A percentile compares a stretch with the other conserved stretches of the same genome.
Conservation (phyloP, 2,113 vertebrate species). For the Hippocampus guttulatus region DNA sequence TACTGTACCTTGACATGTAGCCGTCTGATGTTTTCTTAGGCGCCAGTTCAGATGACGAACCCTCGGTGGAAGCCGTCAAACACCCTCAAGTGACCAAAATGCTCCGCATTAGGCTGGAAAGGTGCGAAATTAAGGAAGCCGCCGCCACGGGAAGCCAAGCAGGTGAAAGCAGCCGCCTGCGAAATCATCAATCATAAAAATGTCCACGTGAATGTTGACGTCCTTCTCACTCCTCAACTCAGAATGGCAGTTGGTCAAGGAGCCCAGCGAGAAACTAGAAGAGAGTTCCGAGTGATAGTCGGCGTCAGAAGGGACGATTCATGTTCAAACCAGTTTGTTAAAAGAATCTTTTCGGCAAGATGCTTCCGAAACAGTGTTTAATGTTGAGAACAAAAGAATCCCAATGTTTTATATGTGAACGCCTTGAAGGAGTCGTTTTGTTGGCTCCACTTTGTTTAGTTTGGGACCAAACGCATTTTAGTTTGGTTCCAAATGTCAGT, state of each 20-base stretch:
- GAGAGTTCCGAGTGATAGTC: slow-evolving; percentile 8
- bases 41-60: slow-evolving; percentile 40
- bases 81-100: slow-evolving; percentile 55
- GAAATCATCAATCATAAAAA: too few relatives aligned
- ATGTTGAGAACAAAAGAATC: slow-evolving; percentile 7
- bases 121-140: slow-evolving; percentile 34
- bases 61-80: neutral
- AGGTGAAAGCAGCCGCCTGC: slow-evolving; percentile 7
- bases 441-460: slow-evolving; percentile 25
- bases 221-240: slow-evolving; percentile 6
- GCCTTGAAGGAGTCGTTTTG: slow-evolving; percentile 17
- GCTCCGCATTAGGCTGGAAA: slow-evolving; percentile 42
- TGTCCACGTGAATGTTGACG: neutral
- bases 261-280: neutral
- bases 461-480: slow-evolving; percentile 15
- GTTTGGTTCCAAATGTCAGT: slow-evolving; percentile 9
- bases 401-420: slow-evolving; percentile 28
- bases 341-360: neutral
- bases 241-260: slow-evolving; percentile 7
- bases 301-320: slow-evolving; percentile 4
- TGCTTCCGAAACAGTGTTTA: slow-evolving; percentile 8
- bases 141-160: neutral
- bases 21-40: slow-evolving; percentile 12
- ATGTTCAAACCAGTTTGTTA: neutral
- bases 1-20: too few relatives aligned